phyloP scores from a whole-genome alignment of 35 echinoderm and acorn worm genomes.

The Heliocidaris tuberculata region DNA sequence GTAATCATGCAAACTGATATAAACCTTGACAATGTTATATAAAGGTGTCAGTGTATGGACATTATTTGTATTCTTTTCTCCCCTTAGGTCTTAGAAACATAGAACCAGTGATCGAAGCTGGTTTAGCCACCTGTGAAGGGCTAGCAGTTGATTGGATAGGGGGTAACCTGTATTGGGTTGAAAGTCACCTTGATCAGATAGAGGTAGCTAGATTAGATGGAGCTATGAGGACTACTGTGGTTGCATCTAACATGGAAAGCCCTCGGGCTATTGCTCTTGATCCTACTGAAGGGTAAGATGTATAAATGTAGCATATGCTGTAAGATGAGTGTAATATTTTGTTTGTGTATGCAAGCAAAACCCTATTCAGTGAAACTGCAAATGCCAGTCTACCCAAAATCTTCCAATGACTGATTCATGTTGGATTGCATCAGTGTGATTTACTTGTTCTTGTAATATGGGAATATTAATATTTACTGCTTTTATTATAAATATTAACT shows the following conservation, averaged over 20 bases:
- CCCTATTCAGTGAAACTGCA: neutral
- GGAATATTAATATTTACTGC: too few relatives aligned
- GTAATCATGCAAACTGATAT: too few relatives aligned
- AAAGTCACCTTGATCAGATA: slow-evolving; percentile 95
- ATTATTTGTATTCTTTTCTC: neutral
- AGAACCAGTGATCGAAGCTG: slow-evolving; percentile 68
- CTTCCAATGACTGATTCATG: neutral
- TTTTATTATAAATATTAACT: too few relatives aligned
- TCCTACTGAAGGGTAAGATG: slow-evolving; percentile 80
- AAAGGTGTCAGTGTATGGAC: neutral
- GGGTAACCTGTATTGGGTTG: slow-evolving; percentile 94
- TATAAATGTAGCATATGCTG: neutral
- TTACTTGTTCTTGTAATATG: too few relatives aligned
- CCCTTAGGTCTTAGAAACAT: slow-evolving; percentile 66
- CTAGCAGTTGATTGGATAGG: slow-evolving; percentile 97
- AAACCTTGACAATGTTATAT: too few relatives aligned
- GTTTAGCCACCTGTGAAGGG: slow-evolving; percentile 83
- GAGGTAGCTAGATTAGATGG: slow-evolving; percentile 79
- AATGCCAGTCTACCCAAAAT: neutral
- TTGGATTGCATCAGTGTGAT: too few relatives aligned
- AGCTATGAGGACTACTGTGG: slow-evolving; percentile 74
- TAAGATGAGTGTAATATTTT: neutral
- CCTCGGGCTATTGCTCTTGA: slow-evolving; percentile 89
- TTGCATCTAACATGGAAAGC: slow-evolving; percentile 85
- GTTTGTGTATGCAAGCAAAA: neutral